Conservation (phyloP, 2,113 vertebrate genomes). For the Scophthalmus maximus region DNA sequence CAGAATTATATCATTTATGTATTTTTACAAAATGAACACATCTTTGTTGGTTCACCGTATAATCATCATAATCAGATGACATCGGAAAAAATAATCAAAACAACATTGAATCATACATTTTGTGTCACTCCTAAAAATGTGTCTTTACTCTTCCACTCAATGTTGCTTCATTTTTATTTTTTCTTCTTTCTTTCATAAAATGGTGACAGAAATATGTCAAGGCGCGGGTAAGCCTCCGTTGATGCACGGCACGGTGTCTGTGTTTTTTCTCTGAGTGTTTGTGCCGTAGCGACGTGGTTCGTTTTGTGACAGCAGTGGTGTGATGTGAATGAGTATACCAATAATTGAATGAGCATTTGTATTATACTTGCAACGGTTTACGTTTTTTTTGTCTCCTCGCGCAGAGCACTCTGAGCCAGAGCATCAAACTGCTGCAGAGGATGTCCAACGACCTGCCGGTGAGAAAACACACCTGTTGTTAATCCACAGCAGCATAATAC, state of each 20-base stretch:
- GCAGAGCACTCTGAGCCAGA: constrained; percentile 86
- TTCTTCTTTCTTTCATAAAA: constrained; percentile 55
- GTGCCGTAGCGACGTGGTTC: constrained; percentile 23
- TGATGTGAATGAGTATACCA: constrained; percentile 4
- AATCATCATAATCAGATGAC: neutral
- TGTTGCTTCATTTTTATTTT: constrained; percentile 10
- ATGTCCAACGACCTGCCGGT: constrained; percentile 85
- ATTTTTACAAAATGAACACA: neutral
- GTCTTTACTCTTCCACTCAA: neutral
- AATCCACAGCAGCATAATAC: neutral
- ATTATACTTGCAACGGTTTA: neutral
- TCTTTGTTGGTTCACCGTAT: neutral
- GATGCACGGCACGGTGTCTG: constrained; percentile 1
- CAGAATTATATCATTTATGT: neutral
- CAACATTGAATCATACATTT: no score
- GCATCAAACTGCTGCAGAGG: constrained; percentile 84
- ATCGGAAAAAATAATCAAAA: no score
- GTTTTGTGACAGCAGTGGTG: constrained; percentile 29
- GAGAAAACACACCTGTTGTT: constrained; percentile 55
- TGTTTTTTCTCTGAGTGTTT: constrained; percentile 13
- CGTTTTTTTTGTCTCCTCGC: constrained; percentile 24
- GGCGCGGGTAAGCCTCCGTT: constrained; percentile 85
- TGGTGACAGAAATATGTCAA: constrained; percentile 89
- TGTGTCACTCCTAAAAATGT: neutral
- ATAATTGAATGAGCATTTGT: neutral